phyloP scores from a whole-genome alignment of 1,140 invertebrate species.

The Tribolium castaneum region DNA sequence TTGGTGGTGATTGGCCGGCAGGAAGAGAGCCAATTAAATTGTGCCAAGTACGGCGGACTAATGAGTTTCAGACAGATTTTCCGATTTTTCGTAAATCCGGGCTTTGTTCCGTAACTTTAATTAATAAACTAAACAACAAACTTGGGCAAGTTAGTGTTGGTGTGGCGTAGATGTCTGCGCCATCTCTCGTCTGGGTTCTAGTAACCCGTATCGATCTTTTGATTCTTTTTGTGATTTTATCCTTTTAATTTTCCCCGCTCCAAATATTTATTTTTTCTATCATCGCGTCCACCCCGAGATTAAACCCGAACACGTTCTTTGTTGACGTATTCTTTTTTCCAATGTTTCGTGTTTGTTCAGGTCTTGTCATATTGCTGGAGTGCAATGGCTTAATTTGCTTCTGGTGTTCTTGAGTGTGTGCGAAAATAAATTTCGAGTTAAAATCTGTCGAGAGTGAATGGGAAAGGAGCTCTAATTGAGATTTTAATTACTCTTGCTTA shows the following conservation, averaged over 20 bases:
- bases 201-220: not conserved
- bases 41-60: too few species aligned
- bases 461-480: constrained; percentile 50
- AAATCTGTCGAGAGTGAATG: constrained; percentile 37
- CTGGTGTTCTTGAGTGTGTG: not conserved
- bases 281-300: not conserved
- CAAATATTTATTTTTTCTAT: not conserved
- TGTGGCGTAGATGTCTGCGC: too few species aligned
- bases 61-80: too few species aligned
- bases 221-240: not conserved
- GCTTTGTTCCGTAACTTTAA: too few species aligned
- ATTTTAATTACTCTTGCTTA: constrained; percentile 55
- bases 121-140: too few species aligned
- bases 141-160: too few species aligned
- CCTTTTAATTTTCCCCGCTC: not conserved
- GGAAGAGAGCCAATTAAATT: not conserved
- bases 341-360: not conserved
- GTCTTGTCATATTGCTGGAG: not conserved
- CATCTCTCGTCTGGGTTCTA: not conserved
- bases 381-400: too few species aligned
- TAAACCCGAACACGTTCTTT: not conserved
- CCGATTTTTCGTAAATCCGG: too few species aligned
- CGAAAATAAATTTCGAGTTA: constrained; percentile 22
- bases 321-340: not conserved
- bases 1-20: not conserved